These are phyloP conservation scores for Megaleporinus macrocephalus DNA, from an alignment of 2,113 vertebrate genomes.

Conservation along the genomic window DNA sequence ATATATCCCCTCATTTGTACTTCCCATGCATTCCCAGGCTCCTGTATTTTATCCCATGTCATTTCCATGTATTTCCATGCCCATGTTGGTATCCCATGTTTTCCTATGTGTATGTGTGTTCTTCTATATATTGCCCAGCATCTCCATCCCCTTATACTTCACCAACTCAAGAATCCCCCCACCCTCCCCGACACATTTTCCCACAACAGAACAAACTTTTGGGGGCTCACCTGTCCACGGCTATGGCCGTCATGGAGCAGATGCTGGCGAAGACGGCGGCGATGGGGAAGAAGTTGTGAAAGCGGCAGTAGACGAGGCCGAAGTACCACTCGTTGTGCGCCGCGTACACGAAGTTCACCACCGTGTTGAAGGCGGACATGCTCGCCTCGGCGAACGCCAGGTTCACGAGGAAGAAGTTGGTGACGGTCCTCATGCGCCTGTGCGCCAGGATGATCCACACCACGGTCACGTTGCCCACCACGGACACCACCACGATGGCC, in stretches of 20 bases:
- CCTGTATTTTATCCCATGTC: background rate
- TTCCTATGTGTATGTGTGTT: background rate
- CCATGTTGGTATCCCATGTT: background rate
- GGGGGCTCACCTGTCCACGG: slow-evolving; percentile 88
- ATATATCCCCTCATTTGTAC: too few relatives aligned
- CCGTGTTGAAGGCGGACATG: slow-evolving; percentile 96
- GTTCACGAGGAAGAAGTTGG: slow-evolving; percentile 97
- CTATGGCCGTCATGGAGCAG: slow-evolving; percentile 97
- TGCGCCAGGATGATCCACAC: slow-evolving; percentile 98
- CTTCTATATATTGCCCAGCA: background rate
- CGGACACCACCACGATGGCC: slow-evolving; percentile 87
- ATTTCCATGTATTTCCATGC: background rate
- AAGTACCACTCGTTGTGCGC: slow-evolving; percentile 98
- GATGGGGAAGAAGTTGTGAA: slow-evolving; percentile 99
- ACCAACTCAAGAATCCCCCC: too few relatives aligned
- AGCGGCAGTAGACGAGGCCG: slow-evolving; percentile 91
- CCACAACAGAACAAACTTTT: background rate
- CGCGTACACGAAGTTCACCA: slow-evolving; percentile 95
- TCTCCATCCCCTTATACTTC: too few relatives aligned
- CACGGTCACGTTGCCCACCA: slow-evolving; percentile 91
- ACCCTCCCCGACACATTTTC: background rate
- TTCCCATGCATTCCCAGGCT: background rate
- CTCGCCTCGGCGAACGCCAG: slow-evolving; percentile 93
- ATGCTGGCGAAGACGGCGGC: slow-evolving; percentile 96
- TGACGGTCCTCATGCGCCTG: slow-evolving; percentile 96